Base-by-base conservation (phyloP, 1,140 invertebrate genomes). In the Anadara kagoshimensis region DNA sequence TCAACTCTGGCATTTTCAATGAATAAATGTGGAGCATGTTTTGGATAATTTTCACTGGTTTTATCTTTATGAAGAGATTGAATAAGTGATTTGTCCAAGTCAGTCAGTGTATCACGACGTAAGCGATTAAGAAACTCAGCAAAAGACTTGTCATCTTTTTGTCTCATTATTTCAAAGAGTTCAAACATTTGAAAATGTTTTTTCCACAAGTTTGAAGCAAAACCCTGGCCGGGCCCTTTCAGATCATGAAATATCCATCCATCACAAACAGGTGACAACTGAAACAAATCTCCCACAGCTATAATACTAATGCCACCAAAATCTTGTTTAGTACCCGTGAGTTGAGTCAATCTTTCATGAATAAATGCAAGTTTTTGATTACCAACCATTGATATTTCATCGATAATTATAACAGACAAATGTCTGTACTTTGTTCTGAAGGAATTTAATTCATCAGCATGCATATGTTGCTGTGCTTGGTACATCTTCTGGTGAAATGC, bases 371-470 rank as follows among this genome's bases (percentile, higher is more conserved):
- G 64, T 78, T 78, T 79, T 16, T 57, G 64, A 26, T 68, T 78
- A 5, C 80, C 78, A 61, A 80, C 78, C 78, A 82, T 80, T 11
- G 67, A 80, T 18, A 80, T 65, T 66, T 82, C 78, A 75, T 76
- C 78, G 47, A 82, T 82, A 11, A 82, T 65, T 8, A 78, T n/a
- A 0, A 78, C 59, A 54, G 72, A 63, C 18, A 68, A 26, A 51
- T 58, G 36, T 49, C 44, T 54, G 43, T 63, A 68, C 41, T 78
- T 71, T 7, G 20, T 44, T 69, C 74, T 62, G 4, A 70, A 18
- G 26, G 43, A 67, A 53, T 73, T 68, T 2, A 74, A 56, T 22
- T 29, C 44, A 66, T 71, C 67, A 10, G 44, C 16, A 14, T 70
- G 44, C 12, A 41, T 36, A 54, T 78, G 62, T 5, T 69, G n/a